These are phyloP conservation scores for Notiomystis cincta DNA, from an alignment of 2,113 vertebrate species.

Conservation along the genomic window DNA sequence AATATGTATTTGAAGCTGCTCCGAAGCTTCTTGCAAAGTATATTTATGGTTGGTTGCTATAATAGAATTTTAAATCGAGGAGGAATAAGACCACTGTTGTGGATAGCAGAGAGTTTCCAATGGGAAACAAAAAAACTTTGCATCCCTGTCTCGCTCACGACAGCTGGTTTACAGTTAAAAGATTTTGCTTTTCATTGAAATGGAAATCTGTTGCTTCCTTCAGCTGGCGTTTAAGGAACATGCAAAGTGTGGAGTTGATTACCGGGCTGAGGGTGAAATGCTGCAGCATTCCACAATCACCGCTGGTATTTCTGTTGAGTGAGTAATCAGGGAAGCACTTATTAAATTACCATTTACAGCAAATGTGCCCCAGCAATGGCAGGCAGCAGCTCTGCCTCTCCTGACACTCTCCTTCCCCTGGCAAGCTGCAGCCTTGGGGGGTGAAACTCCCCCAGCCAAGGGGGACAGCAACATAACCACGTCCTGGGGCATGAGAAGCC, in stretches of 20 bases:
- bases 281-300: background rate
- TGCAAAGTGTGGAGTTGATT: background rate
- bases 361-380: background rate
- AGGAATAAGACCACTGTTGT: constrained; percentile 17
- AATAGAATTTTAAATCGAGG: constrained; percentile 52
- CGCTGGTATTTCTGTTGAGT: background rate
- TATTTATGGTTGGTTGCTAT: constrained; percentile 50
- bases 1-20: constrained; percentile 45
- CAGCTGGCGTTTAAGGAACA: background rate
- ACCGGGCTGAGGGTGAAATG: background rate
- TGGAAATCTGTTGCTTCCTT: constrained; percentile 1
- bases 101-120: background rate
- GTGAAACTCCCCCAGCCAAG: background rate
- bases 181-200: background rate
- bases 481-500: background rate
- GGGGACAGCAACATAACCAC: background rate
- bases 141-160: background rate
- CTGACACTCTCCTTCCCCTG: background rate
- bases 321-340: background rate
- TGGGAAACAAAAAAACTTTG: background rate
- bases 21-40: constrained; percentile 13
- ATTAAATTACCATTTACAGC: background rate
- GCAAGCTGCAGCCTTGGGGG: background rate
- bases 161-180: background rate
- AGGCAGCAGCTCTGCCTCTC: background rate